A percentile compares a stretch with the other conserved stretches of the same genome.
Evolutionary conservation across 2,797 vertebrate genomes (phyloP).

Genomic region (Lerista edwardsae): DNA sequence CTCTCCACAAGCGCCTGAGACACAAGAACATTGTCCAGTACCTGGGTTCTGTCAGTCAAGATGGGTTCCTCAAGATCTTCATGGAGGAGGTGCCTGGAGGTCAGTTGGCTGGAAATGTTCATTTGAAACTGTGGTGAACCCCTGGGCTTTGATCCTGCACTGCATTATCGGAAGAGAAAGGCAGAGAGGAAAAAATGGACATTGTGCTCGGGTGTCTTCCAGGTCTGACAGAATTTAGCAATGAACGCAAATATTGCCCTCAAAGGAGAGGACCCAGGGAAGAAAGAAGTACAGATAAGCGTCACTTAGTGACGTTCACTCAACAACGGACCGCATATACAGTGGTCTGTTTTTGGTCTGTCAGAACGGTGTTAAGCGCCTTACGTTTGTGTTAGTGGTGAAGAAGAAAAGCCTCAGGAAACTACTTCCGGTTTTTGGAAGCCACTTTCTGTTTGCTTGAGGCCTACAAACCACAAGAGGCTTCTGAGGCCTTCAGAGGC

Average conservation of each 20-base stretch:
- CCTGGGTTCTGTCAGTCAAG: conserved; percentile 89
- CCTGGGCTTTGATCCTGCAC: neutral
- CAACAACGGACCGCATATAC: too few species aligned
- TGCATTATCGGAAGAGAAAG: neutral
- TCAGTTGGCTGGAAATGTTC: conserved; percentile 47
- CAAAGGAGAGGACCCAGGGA: too few species aligned
- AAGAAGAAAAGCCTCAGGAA: too few species aligned
- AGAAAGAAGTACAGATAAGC: too few species aligned
- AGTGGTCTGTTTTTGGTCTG: too few species aligned
- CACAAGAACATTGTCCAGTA: conserved; percentile 94
- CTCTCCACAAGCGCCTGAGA: conserved; percentile 89
- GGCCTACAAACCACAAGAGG: too few species aligned
- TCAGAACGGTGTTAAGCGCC: too few species aligned
- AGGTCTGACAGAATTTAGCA: neutral
- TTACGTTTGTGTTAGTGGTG: too few species aligned
- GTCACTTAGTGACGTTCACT: too few species aligned
- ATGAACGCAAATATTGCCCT: neutral
- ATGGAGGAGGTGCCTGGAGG: conserved; percentile 98
- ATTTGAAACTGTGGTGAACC: neutral
- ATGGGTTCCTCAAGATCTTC: conserved; percentile 93
- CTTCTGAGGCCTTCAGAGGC: too few species aligned
- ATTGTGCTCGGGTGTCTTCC: neutral
- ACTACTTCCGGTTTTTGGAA: too few species aligned
- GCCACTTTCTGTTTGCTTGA: too few species aligned
- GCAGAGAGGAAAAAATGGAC: neutral